phyloP scores from a whole-genome alignment of 2,888 invertebrate genomes.

The Monoplex corrugatus region DNA sequence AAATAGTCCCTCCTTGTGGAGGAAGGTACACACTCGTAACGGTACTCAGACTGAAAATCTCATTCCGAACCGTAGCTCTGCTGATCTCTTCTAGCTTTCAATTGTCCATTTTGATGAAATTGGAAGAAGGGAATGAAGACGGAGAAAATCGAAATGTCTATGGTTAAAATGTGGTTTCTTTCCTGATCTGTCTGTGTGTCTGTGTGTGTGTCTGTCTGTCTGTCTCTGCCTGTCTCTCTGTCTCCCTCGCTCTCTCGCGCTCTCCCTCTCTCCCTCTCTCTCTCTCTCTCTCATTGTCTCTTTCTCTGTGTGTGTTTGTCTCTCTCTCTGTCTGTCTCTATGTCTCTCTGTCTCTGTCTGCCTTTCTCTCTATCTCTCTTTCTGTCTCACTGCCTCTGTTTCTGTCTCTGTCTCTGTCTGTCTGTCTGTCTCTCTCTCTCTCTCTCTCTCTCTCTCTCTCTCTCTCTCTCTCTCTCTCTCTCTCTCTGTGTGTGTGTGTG shows the following conservation, averaged over 20 bases:
- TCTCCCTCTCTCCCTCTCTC: too few species aligned
- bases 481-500: neutral
- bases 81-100: slow-evolving; percentile 20
- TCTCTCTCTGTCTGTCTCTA: too few species aligned
- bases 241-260: neutral
- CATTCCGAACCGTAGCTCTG: slow-evolving; percentile 23
- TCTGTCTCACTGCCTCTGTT: neutral
- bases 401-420: neutral
- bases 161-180: too few species aligned
- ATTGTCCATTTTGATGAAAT: slow-evolving; percentile 42
- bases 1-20: slow-evolving; percentile 33
- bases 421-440: too few species aligned
- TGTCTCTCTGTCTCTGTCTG: too few species aligned
- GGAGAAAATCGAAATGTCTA: slow-evolving; percentile 9
- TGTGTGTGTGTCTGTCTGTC: neutral
- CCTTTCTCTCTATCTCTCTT: neutral
- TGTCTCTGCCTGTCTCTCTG: neutral
- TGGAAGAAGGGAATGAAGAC: slow-evolving; percentile 4
- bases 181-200: neutral
- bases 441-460: slow-evolving; percentile 4
- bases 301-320: neutral
- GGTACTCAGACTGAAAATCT: slow-evolving; percentile 43
- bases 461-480: neutral
- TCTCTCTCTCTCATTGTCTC: neutral
- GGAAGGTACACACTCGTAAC: slow-evolving; percentile 31